Percentiles rank a stretch among this genome's conserved stretches.
Conservation (phyloP, 2,888 invertebrate genomes). For the Polia nebulosa region DNA sequence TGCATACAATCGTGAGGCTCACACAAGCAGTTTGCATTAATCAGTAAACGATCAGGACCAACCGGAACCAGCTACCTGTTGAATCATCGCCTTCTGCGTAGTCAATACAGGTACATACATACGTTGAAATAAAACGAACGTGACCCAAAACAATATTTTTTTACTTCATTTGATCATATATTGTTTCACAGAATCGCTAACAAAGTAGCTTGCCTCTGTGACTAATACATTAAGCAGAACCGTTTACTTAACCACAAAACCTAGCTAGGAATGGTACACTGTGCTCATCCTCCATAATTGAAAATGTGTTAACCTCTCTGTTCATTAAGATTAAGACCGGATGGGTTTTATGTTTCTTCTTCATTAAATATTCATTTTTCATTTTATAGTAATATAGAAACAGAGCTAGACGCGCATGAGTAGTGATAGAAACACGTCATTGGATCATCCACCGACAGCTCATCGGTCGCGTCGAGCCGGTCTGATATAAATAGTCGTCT, state of each 20-base stretch:
- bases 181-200: slow-evolving; percentile 24
- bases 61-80: slow-evolving; percentile 67
- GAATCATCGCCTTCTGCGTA: slow-evolving; percentile 62
- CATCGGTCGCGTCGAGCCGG: slow-evolving; percentile 81
- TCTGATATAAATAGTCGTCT: slow-evolving; percentile 88
- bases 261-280: slow-evolving; percentile 3
- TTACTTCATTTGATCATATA: slow-evolving; percentile 12
- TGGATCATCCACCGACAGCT: slow-evolving; percentile 80
- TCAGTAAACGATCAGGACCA: slow-evolving; percentile 66
- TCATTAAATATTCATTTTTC: slow-evolving; percentile 23
- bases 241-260: slow-evolving; percentile 19
- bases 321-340: slow-evolving; percentile 17
- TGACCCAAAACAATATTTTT: slow-evolving; percentile 29
- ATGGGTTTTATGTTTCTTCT: slow-evolving; percentile 23
- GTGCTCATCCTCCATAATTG: slow-evolving; percentile 32
- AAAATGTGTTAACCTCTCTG: slow-evolving; percentile 22
- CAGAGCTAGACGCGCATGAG: slow-evolving; percentile 44
- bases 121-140: slow-evolving; percentile 46
- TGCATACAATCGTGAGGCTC: slow-evolving; percentile 64
- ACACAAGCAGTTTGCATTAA: slow-evolving; percentile 68
- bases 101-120: slow-evolving; percentile 51
- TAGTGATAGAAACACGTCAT: slow-evolving; percentile 69
- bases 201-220: slow-evolving; percentile 15
- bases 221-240: slow-evolving; percentile 32
- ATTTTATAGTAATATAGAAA: slow-evolving; percentile 21